A percentile compares a stretch with the other conserved stretches of the same genome.
phyloP scores from a whole-genome alignment of 2,113 vertebrate species.

The Caloenas nicobarica region DNA sequence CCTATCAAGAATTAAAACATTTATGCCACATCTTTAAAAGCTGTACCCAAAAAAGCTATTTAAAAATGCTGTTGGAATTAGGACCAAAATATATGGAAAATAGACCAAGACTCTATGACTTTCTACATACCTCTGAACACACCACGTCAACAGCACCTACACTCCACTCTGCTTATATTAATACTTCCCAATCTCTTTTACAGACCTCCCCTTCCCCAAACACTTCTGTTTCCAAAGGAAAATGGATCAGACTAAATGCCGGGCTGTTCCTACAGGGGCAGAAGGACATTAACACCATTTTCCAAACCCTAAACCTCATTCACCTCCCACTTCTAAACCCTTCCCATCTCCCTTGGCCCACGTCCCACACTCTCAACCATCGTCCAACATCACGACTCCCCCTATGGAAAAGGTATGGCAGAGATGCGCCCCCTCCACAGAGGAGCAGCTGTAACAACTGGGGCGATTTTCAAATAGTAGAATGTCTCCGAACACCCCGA shows the following conservation, averaged over 20 bases:
- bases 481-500: fast-evolving
- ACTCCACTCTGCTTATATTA: neutral
- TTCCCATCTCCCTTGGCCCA: neutral
- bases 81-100: neutral
- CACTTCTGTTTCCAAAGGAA: neutral
- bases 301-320: neutral
- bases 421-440: fast-evolving
- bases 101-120: neutral
- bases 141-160: neutral
- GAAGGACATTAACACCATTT: neutral
- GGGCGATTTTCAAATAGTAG: neutral
- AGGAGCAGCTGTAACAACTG: neutral
- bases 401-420: neutral
- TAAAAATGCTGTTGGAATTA: neutral
- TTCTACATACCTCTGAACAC: neutral
- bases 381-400: no score
- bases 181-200: neutral
- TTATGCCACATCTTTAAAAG: neutral
- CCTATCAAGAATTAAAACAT: neutral
- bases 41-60: neutral
- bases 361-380: neutral
- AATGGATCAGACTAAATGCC: neutral
- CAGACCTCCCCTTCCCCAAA: neutral
- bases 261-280: neutral
- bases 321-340: neutral